phyloP scores from a whole-genome alignment of 2,888 invertebrate species.

The Apantesis nais region DNA sequence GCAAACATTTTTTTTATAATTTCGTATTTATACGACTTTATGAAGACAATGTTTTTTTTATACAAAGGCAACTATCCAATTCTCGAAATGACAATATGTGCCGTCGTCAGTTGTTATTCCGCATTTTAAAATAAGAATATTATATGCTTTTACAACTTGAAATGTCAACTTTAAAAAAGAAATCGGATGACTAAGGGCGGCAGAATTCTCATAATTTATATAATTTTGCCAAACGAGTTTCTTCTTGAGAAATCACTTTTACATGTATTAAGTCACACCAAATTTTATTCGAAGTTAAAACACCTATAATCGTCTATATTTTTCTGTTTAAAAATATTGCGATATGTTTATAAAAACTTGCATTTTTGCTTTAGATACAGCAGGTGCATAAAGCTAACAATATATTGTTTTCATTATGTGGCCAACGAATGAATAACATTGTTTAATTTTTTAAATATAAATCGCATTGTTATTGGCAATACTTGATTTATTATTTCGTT shows the following conservation, averaged over 20 bases:
- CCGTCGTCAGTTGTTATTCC: constrained; percentile 33
- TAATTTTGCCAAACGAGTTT: constrained; percentile 39
- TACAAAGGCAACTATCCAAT: constrained; percentile 15
- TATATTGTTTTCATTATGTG: constrained; percentile 42
- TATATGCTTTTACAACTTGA: constrained; percentile 35
- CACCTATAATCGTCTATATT: constrained; percentile 2
- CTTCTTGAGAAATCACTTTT: constrained; percentile 21
- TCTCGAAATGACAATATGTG: constrained; percentile 35
- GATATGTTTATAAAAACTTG: constrained; percentile 27
- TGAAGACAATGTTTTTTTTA: constrained; percentile 9
- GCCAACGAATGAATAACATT: constrained; percentile 40
- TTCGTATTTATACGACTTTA: too few relatives aligned
- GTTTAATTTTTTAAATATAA: constrained; percentile 40
- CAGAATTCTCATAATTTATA: constrained; percentile 31
- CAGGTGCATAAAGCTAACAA: constrained; percentile 35
- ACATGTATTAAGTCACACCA: constrained; percentile 22
- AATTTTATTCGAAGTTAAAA: constrained; percentile 26
- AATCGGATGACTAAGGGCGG: constrained; percentile 50
- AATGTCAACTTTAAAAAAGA: constrained; percentile 47
- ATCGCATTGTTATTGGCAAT: constrained; percentile 41
- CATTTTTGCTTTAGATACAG: constrained; percentile 37
- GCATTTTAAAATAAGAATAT: constrained; percentile 35
- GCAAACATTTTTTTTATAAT: too few relatives aligned
- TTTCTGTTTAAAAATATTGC: constrained; percentile 23
- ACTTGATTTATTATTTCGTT: constrained; percentile 20